These are phyloP conservation scores for Caenorhabditis sinica DNA, from an alignment of 2,888 invertebrate genomes.

Conservation along the genomic window DNA sequence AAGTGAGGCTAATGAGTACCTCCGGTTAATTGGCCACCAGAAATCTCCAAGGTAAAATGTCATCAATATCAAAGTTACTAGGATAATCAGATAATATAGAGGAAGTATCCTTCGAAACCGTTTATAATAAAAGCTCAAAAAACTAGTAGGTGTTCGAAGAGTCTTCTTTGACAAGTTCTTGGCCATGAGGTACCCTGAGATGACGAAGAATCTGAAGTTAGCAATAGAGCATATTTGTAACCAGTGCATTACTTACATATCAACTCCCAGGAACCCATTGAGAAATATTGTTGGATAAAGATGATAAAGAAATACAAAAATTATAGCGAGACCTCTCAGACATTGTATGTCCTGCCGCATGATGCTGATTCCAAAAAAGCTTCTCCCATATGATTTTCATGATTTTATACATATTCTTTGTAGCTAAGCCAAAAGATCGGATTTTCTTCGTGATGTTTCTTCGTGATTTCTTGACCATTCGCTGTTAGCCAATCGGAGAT, in stretches of 20 bases:
- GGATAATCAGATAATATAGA: constrained; percentile 46
- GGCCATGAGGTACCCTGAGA: constrained; percentile 64
- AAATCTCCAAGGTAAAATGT: constrained; percentile 38
- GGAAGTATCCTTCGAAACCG: constrained; percentile 53
- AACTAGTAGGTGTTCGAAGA: not conserved
- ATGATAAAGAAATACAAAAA: constrained; percentile 44
- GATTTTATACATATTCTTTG: not conserved
- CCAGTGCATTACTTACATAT: constrained; percentile 59
- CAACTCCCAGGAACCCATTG: constrained; percentile 64
- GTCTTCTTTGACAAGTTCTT: constrained; percentile 37
- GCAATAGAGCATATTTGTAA: not conserved
- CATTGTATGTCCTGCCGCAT: constrained; percentile 14
- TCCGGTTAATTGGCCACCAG: constrained; percentile 55
- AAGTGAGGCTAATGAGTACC: constrained; percentile 52
- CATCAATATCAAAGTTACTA: not conserved
- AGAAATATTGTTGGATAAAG: constrained; percentile 44
- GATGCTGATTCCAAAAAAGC: not conserved
- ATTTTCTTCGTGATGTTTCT: no score
- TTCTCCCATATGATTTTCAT: not conserved
- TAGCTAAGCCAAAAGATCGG: not conserved
- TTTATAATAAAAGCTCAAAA: constrained; percentile 40
- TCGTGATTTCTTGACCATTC: no score
- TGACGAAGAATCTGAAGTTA: constrained; percentile 59
- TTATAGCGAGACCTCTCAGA: constrained; percentile 18
- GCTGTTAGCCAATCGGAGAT: no score